Base-by-base conservation (phyloP, 2,888 invertebrate genomes). In the Caenorhabditis imperialis region DNA sequence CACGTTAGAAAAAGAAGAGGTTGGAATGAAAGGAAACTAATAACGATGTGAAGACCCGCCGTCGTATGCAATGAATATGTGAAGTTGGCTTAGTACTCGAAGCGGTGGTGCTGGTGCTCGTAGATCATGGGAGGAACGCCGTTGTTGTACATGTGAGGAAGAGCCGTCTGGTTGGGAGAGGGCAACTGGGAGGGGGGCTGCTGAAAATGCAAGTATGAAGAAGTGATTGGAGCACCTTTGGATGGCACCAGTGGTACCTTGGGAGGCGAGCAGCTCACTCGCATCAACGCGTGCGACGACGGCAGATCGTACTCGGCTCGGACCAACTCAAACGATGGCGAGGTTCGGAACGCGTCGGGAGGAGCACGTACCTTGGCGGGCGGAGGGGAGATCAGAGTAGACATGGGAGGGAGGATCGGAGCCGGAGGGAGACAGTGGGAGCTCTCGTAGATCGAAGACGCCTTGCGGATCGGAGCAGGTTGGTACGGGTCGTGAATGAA, bases 341-440 rank as follows among this genome's bases (percentile, higher is more conserved):
- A 37, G 22, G 48, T 40, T 48, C 38, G 42, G 22, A 25, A 48
- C 4, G 40, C n/a, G 30, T 48, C 14, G 5, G 22, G 16, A 16
- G 57, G 30, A 18, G 55, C 42, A 53, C 62, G 33, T 47, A 71
- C 71, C 62, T 71, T 71, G 42, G 71, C 47, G 23, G 71, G 71
- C 2, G 62, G 71, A 7, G 71, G 71, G 5, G 71, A 62, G 48
- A 71, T 63, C 50, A 71, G 6, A 7, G 71, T 35, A 14, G 37
- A 50, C 53, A 57, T 50, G 18, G 65, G 40, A 16, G 45, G 16
- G n/a, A 45, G 55, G 30, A 54, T 30, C 10, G 55, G 57, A 6
- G 57, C 55, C 10, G 47, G 42, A 20, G 54, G 50, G 16, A 42
- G 10, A 16, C 38, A 25, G n/a, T 33, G 44, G 22, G 55, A 5